Percentiles rank a stretch among this genome's conserved stretches.
Evolutionary conservation across 2,113 vertebrate species (phyloP).

Genomic region (Theropithecus gelada): DNA sequence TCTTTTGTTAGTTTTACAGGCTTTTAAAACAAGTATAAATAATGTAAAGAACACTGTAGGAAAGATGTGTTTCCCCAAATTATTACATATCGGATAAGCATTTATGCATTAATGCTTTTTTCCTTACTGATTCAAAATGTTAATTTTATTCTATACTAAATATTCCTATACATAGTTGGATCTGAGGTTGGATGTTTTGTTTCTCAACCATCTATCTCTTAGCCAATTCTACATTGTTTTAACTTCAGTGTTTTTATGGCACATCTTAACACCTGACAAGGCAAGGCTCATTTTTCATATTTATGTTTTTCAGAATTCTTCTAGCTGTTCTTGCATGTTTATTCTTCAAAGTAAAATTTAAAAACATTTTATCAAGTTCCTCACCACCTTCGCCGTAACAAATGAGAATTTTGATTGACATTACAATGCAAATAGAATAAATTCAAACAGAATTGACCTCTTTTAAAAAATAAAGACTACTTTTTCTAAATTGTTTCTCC

Average conservation of each 20-base stretch:
- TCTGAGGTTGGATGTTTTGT: background rate
- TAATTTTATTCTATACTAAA: background rate
- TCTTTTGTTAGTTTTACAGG: background rate
- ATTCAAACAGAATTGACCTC: background rate
- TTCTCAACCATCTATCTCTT: background rate
- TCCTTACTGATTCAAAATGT: background rate
- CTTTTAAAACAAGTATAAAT: background rate
- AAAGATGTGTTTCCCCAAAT: background rate
- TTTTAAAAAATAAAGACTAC: background rate
- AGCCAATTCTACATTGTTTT: background rate
- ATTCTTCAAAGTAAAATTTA: constrained; percentile 19
- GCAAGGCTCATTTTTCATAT: background rate
- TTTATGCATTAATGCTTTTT: background rate
- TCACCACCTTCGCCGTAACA: background rate
- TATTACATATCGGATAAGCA: background rate
- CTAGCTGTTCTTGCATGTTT: background rate
- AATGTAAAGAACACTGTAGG: background rate
- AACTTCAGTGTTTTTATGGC: background rate
- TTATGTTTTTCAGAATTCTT: constrained; percentile 37
- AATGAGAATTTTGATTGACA: background rate
- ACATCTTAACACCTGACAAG: background rate
- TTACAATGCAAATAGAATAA: background rate
- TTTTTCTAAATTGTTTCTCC: background rate
- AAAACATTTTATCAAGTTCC: background rate
- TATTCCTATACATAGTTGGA: background rate